Base-by-base conservation (phyloP, 2,797 vertebrate species). In the Gambelia wislizenii region DNA sequence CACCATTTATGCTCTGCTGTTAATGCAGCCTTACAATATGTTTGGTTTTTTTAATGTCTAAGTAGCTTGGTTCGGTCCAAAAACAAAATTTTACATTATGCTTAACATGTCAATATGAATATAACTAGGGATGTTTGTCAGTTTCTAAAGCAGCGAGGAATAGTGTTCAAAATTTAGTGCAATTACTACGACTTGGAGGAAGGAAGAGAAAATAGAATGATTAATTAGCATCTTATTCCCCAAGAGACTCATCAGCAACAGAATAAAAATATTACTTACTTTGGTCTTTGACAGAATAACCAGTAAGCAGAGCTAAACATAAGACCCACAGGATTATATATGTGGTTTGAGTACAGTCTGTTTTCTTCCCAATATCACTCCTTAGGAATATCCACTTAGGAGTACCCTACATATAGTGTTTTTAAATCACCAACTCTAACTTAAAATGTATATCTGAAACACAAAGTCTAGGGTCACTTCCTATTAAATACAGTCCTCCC, bases 191-290 rank as follows among this genome's bases (percentile, higher is more conserved):
- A 93, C 30, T 70, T 69, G 67, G 72, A 54, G 54, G 89, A 91
- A 39, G 64, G 92, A 86, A 89, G 36, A 54, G 75, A 94, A 89
- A 93, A 84, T 76, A 90, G 91, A 89, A 90, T 85, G 83, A 69
- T 89, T 92, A 91, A 92, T 95, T 94, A 95, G 91, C 88, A 89
- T 84, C 67, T 90, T 13, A 90, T 85, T 85, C 92, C 89, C 72
- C 84, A 87, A 0, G 42, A 85, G 85, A 91, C 83, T 86, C 89
- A 88, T 80, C 87, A 88, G 52, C 44, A 85, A 91, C 91, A 89
- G 0, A 2, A 47, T 67, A 90, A 90, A 87, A 69, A 39, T 36
- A 22, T 70, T 92, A 86, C 67, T 74, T 91, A 86, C 70, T 90
- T 88, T 72, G 42, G 89, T 52, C 61, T 91, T 6, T 90, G 70